A percentile compares a stretch with the other conserved stretches of the same genome.
These are phyloP conservation scores for Patella depressa DNA, from an alignment of 2,888 invertebrate species.

Conservation along the genomic window DNA sequence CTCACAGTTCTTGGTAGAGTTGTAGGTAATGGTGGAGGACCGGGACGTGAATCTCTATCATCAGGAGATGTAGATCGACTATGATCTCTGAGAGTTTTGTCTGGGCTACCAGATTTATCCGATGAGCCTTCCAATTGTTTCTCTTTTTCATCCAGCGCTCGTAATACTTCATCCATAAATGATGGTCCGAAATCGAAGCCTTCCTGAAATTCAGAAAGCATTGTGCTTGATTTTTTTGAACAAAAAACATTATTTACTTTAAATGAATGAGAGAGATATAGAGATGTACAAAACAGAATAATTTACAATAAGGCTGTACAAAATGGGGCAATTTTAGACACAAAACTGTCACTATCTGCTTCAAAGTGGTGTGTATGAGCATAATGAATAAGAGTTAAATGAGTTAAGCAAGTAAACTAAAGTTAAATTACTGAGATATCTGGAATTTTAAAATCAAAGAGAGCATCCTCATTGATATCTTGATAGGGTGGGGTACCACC, in stretches of 20 bases:
- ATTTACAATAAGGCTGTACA: no score
- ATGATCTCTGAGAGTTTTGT: slow-evolving; percentile 24
- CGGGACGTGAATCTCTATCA: slow-evolving; percentile 15
- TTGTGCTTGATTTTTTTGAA: not conserved
- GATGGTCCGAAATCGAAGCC: slow-evolving; percentile 81
- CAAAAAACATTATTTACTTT: no score
- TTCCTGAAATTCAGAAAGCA: slow-evolving; percentile 37
- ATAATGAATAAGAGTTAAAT: no score
- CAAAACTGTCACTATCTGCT: no score
- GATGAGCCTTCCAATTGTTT: slow-evolving; percentile 40
- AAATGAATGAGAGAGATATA: no score
- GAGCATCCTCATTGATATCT: slow-evolving; percentile 62
- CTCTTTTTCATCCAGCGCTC: slow-evolving; percentile 73
- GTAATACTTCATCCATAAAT: slow-evolving; percentile 90
- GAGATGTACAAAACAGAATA: no score
- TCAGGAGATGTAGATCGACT: slow-evolving; percentile 39
- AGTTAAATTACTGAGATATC: slow-evolving; percentile 60
- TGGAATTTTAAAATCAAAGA: slow-evolving; percentile 68
- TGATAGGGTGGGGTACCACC: slow-evolving; percentile 46
- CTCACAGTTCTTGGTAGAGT: slow-evolving; percentile 39
- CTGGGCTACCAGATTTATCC: slow-evolving; percentile 31
- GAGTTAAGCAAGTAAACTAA: not conserved
- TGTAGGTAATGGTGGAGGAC: slow-evolving; percentile 36
- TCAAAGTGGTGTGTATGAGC: no score
- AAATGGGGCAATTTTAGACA: no score